Percentiles rank a stretch among this genome's conserved stretches.
Evolutionary conservation across 2,113 vertebrate genomes (phyloP).

Genomic region (Noctilio leporinus): DNA sequence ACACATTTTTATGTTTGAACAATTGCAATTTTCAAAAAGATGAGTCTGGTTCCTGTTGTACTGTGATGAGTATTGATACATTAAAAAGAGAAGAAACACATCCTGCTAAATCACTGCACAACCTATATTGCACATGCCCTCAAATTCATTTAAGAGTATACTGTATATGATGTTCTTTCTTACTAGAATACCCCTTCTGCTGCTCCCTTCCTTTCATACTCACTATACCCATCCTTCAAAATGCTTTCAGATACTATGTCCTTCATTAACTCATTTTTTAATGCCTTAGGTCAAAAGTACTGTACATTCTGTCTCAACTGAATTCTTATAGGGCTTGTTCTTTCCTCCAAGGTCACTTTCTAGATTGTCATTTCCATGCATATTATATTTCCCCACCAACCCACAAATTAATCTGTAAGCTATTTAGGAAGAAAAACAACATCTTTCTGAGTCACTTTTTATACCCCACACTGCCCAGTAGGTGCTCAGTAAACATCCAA

Average conservation of each 20-base stretch:
- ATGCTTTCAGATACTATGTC: background rate
- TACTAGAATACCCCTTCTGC: background rate
- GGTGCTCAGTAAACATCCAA: background rate
- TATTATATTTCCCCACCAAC: background rate
- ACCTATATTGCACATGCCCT: background rate
- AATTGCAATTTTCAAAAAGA: background rate
- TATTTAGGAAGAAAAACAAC: background rate
- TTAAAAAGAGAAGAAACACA: background rate
- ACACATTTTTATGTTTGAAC: background rate
- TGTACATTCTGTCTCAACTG: background rate
- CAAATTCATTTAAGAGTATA: background rate
- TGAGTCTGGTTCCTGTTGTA: background rate
- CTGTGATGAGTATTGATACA: background rate
- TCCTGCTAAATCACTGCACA: background rate
- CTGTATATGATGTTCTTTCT: background rate
- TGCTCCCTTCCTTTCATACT: background rate
- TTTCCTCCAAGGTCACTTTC: background rate
- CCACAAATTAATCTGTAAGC: background rate
- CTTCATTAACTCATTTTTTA: background rate
- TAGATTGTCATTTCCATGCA: background rate
- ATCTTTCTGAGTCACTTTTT: background rate
- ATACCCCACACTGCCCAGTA: background rate
- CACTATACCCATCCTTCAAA: background rate
- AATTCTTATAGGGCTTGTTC: background rate
- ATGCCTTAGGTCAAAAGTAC: background rate